These are phyloP conservation scores for Karalla daura DNA, from an alignment of 2,797 vertebrate species.

Conservation along the genomic window DNA sequence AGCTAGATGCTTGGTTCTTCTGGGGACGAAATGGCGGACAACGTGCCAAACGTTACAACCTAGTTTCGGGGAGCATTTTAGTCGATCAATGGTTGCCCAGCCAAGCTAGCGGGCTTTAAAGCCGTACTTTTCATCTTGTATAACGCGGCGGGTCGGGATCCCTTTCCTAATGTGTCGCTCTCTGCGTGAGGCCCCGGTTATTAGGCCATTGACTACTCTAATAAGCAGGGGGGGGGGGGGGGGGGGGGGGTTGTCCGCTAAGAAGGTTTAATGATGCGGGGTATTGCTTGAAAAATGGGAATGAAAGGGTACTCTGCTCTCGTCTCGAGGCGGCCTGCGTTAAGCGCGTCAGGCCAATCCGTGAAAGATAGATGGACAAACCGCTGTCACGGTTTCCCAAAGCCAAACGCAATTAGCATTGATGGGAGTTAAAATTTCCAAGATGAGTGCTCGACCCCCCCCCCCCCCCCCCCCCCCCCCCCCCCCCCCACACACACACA, in stretches of 20 bases:
- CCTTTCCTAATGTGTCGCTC: not conserved
- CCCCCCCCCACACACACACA: too few species aligned
- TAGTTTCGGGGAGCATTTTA: conserved; percentile 17
- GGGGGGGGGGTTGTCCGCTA: too few species aligned
- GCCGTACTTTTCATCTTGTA: not conserved
- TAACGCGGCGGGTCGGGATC: not conserved
- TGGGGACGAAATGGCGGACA: conserved; percentile 39
- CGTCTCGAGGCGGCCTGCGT: conserved; percentile 25
- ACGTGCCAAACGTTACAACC: conserved; percentile 7
- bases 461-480: too few species aligned
- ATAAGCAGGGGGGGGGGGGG: too few species aligned
- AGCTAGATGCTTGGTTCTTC: conserved; percentile 57
- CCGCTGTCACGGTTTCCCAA: conserved; percentile 47
- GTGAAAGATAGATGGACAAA: conserved; percentile 38
- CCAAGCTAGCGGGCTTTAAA: too few species aligned
- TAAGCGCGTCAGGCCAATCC: conserved; percentile 28
- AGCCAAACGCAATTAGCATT: conserved; percentile 73
- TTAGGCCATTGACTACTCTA: too few species aligned
- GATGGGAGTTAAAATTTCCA: conserved; percentile 55
- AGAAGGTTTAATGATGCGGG: not conserved
- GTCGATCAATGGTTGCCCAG: too few species aligned
- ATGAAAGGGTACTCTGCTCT: conserved; percentile 1
- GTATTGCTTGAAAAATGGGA: not conserved
- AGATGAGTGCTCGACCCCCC: conserved; percentile 36
- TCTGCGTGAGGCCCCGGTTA: not conserved